A percentile compares a stretch with the other conserved stretches of the same genome.
These are phyloP conservation scores for Chloebia gouldiae DNA, from an alignment of 2,113 vertebrate genomes.

Conservation along the genomic window DNA sequence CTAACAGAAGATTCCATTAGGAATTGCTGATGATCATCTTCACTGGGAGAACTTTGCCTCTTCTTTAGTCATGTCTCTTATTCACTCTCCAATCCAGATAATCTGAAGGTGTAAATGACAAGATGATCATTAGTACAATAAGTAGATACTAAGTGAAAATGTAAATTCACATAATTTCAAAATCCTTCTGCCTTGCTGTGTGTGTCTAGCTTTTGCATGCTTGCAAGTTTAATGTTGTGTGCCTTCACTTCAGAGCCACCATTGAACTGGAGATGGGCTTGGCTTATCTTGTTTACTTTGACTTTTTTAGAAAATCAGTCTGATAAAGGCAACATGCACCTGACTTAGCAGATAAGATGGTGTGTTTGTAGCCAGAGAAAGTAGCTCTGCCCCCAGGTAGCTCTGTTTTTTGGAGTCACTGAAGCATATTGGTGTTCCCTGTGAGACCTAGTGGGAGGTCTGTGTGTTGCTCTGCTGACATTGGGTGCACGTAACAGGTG, in stretches of 20 bases:
- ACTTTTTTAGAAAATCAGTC: background rate
- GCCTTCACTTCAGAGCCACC: background rate
- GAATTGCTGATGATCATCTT: background rate
- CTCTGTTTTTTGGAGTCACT: background rate
- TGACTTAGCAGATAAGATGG: background rate
- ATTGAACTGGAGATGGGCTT: background rate
- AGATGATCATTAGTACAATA: background rate
- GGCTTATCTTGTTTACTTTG: background rate
- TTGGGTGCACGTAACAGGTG: background rate
- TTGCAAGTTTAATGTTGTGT: background rate
- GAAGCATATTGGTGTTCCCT: background rate
- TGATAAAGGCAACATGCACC: background rate
- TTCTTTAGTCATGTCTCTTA: background rate
- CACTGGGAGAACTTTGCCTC: background rate
- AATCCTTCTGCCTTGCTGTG: background rate
- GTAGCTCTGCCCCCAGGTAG: background rate
- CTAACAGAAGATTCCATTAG: background rate
- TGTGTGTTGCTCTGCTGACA: background rate
- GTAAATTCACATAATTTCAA: background rate
- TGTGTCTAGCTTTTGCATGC: background rate
- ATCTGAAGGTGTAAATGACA: background rate
- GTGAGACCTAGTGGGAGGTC: background rate
- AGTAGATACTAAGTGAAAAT: background rate
- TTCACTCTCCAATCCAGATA: background rate
- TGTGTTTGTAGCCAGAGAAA: background rate